phyloP scores from a whole-genome alignment of 2,113 vertebrate species.

The Clarias magur region DNA sequence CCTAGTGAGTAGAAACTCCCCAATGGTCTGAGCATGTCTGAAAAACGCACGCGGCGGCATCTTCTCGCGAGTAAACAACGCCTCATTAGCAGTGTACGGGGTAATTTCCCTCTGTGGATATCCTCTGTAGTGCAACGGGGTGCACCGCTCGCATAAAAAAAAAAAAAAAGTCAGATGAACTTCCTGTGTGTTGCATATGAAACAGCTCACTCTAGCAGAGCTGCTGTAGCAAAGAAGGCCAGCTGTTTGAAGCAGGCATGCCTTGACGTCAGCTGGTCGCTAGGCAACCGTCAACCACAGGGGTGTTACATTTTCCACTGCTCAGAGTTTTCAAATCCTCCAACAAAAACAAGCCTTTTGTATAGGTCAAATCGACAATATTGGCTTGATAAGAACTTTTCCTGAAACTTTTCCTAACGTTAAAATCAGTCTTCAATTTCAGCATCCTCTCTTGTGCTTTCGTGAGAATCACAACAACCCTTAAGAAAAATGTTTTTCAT shows the following conservation, averaged over 20 bases:
- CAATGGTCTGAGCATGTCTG: slow-evolving; percentile 23
- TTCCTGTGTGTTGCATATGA: slow-evolving; percentile 64
- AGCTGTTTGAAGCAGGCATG: slow-evolving; percentile 79
- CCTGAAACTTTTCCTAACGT: not conserved
- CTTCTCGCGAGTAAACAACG: slow-evolving; percentile 48
- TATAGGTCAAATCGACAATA: not conserved
- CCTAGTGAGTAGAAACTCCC: slow-evolving; percentile 8
- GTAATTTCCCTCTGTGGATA: slow-evolving; percentile 66
- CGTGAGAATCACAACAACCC: not conserved
- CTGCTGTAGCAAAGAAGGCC: slow-evolving; percentile 56
- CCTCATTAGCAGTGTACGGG: slow-evolving; percentile 56
- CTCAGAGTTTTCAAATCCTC: slow-evolving; percentile 58
- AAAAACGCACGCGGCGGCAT: slow-evolving; percentile 42
- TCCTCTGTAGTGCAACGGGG: slow-evolving; percentile 39
- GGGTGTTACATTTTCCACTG: slow-evolving; percentile 81
- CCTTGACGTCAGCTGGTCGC: slow-evolving; percentile 78
- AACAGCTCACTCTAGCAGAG: slow-evolving; percentile 48
- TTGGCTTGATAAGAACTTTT: slow-evolving; percentile 24
- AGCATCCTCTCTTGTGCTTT: not conserved
- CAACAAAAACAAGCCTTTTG: slow-evolving; percentile 40
- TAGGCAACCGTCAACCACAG: slow-evolving; percentile 72
- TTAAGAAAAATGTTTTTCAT: too few relatives aligned
- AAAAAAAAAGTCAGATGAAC: slow-evolving; percentile 40
- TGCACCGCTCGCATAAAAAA: slow-evolving; percentile 14
- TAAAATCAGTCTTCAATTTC: not conserved